A percentile compares a stretch with the other conserved stretches of the same genome.
phyloP scores from a whole-genome alignment of 2,113 vertebrate genomes.

The Brachyhypopomus occidentalis region DNA sequence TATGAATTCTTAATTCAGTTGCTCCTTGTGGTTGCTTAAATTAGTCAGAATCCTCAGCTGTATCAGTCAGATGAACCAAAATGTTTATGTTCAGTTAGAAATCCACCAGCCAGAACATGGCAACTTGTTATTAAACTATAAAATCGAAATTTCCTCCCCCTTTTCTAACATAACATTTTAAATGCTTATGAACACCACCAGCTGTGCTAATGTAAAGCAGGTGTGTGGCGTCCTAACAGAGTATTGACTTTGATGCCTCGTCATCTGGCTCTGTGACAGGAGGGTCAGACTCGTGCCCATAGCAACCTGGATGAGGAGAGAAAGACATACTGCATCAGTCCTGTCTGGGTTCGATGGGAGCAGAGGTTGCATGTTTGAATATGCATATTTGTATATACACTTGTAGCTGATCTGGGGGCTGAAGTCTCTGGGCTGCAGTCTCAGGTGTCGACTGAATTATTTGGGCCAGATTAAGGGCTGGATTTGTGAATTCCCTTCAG shows the following conservation, averaged over 20 bases:
- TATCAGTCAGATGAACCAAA: no score
- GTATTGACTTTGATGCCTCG: background rate
- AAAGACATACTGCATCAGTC: no score
- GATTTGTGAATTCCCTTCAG: slow-evolving; percentile 2
- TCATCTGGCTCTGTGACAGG: no score
- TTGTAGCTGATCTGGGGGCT: background rate
- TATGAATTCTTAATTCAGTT: no score
- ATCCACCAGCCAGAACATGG: background rate
- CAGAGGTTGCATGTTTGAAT: no score
- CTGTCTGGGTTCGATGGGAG: no score
- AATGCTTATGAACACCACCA: background rate
- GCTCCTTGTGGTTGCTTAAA: background rate
- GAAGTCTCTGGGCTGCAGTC: slow-evolving; percentile 3
- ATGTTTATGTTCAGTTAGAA: no score
- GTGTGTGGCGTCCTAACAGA: background rate
- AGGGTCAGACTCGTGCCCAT: no score
- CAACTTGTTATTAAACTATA: background rate
- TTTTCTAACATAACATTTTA: background rate
- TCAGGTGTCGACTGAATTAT: background rate
- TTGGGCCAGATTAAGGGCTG: background rate
- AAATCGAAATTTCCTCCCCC: background rate
- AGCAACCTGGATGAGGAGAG: no score
- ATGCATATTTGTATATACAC: no score
- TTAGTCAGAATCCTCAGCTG: background rate
- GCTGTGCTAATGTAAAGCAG: background rate